Conservation (phyloP, 1,140 invertebrate genomes). For the Bombyx mandarina region DNA sequence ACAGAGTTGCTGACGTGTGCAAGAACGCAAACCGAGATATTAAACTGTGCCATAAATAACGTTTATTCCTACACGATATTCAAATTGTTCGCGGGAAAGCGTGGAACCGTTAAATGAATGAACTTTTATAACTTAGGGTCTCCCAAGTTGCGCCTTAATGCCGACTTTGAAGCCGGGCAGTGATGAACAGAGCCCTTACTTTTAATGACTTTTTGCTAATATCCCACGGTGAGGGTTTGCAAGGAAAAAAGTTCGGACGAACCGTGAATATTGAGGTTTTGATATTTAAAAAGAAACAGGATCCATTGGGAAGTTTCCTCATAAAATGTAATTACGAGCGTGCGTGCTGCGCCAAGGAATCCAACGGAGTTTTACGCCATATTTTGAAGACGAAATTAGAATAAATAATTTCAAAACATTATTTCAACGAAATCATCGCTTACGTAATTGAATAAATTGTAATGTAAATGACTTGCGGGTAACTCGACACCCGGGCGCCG, state of each 20-base stretch:
- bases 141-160: conserved; percentile 51
- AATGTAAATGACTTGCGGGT: conserved; percentile 6
- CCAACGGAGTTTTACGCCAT: no score
- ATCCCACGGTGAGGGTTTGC: conserved; percentile 46
- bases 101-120: conserved; percentile 66
- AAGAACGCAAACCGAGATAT: not conserved
- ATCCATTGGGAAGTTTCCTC: conserved; percentile 6
- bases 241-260: conserved; percentile 39
- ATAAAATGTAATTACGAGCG: conserved; percentile 6
- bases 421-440: not conserved
- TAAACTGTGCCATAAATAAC: conserved; percentile 8
- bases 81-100: conserved; percentile 31
- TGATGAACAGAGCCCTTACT: conserved; percentile 62
- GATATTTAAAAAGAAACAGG: conserved; percentile 12
- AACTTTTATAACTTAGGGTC: conserved; percentile 66
- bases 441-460: conserved; percentile 9
- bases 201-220: conserved; percentile 69
- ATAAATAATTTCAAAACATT: conserved; percentile 1
- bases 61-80: conserved; percentile 20
- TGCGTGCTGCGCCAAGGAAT: no score
- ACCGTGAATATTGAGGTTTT: conserved; percentile 25
- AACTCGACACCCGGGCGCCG: conserved; percentile 3
- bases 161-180: conserved; percentile 53
- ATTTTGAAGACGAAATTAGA: conserved; percentile 1
- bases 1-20: no score